phyloP scores from a whole-genome alignment of 2,888 invertebrate species.

The Cyrtodaria siliqua region DNA sequence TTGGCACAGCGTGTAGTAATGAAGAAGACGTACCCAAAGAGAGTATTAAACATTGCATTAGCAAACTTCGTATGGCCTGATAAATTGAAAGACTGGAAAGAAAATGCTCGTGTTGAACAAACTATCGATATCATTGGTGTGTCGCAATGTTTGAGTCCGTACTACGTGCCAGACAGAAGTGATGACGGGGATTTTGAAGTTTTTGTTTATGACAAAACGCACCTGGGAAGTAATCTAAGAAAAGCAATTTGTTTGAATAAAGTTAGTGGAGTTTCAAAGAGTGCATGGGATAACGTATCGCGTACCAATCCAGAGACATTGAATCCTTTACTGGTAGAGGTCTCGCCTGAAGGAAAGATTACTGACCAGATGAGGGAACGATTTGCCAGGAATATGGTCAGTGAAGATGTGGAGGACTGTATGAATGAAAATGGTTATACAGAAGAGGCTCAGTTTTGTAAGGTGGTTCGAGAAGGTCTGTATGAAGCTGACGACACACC shows the following conservation, averaged over 20 bases:
- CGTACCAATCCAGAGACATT: not conserved
- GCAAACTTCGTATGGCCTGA: constrained; percentile 13
- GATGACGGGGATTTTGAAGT: constrained; percentile 16
- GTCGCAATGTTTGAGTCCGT: too few relatives aligned
- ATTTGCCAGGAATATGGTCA: constrained; percentile 14
- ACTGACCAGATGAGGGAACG: constrained; percentile 27
- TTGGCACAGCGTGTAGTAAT: constrained; percentile 8
- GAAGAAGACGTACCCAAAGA: constrained; percentile 18
- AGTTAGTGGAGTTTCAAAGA: constrained; percentile 1
- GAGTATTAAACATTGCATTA: constrained; percentile 12
- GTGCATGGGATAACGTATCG: constrained; percentile 6
- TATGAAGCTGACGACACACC: constrained; percentile 29
- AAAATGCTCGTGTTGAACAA: constrained; percentile 6
- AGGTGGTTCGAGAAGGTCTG: constrained; percentile 14
- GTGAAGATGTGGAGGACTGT: not conserved
- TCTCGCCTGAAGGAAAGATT: constrained; percentile 28
- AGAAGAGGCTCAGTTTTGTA: constrained; percentile 23
- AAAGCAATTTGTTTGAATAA: constrained; percentile 19
- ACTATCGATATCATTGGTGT: not conserved
- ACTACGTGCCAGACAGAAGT: constrained; percentile 29
- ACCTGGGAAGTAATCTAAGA: constrained; percentile 23
- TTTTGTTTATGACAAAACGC: constrained; percentile 36
- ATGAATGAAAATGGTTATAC: constrained; percentile 13
- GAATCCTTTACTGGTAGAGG: constrained; percentile 9
- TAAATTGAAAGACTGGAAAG: constrained; percentile 1